Conservation (phyloP, 1,140 invertebrate species). For the Xylocopa sonorina region DNA sequence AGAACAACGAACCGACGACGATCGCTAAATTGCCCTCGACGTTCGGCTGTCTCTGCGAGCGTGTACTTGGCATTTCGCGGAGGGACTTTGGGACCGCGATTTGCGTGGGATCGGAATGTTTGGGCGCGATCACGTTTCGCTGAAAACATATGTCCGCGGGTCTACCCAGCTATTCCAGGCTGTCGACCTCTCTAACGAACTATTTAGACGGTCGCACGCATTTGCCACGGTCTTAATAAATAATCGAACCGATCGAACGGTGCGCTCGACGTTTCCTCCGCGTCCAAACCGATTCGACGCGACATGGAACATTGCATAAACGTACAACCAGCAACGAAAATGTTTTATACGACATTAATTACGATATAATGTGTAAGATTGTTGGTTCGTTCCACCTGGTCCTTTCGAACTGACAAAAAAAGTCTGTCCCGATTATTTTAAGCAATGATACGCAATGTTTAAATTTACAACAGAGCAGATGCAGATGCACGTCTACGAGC, state of each 20-base stretch:
- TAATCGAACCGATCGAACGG: background rate
- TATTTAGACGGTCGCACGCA: constrained; percentile 6
- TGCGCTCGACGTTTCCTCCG: background rate
- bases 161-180: constrained; percentile 14
- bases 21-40: constrained; percentile 44
- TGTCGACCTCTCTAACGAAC: constrained; percentile 31
- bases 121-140: constrained; percentile 66
- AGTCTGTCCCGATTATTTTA: too few species aligned
- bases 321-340: too few species aligned
- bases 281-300: background rate
- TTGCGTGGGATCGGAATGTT: constrained; percentile 71
- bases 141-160: constrained; percentile 49
- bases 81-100: constrained; percentile 63
- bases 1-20: background rate
- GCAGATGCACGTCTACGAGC: too few species aligned
- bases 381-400: too few species aligned
- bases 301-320: too few species aligned
- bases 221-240: constrained; percentile 3
- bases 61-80: constrained; percentile 57
- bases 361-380: too few species aligned
- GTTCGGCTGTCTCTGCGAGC: constrained; percentile 39
- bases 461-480: too few species aligned
- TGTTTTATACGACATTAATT: too few species aligned
- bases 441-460: too few species aligned
- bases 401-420: too few species aligned